phyloP scores from a whole-genome alignment of 2,888 invertebrate genomes.

The Epistrophe eligans region DNA sequence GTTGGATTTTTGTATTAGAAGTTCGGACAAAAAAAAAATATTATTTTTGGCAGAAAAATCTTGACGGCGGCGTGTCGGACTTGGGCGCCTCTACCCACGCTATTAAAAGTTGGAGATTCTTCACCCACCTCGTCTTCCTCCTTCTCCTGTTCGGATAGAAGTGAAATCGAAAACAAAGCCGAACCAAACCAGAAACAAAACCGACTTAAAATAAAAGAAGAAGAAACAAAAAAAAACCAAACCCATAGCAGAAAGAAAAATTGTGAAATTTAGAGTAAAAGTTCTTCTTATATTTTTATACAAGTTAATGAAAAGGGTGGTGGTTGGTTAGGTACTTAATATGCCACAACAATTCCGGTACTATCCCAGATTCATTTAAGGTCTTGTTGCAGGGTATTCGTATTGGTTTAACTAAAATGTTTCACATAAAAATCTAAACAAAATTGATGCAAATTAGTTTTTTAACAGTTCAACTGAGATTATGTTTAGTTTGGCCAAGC shows the following conservation, averaged over 20 bases:
- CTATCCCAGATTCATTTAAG: not conserved
- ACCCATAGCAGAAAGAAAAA: conserved; percentile 37
- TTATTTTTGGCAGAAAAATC: conserved; percentile 45
- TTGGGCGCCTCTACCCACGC: conserved; percentile 17
- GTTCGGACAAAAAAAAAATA: conserved; percentile 23
- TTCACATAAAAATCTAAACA: too few relatives aligned
- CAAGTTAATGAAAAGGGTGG: conserved; percentile 75
- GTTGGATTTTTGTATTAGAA: conserved; percentile 13
- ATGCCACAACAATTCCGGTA: conserved; percentile 66
- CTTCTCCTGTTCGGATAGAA: not conserved
- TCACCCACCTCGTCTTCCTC: not conserved
- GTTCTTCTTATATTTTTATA: conserved; percentile 67
- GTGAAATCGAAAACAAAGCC: conserved; percentile 25
- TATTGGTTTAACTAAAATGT: not conserved
- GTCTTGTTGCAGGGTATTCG: not conserved
- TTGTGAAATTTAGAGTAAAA: conserved; percentile 72
- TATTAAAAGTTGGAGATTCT: conserved; percentile 31
- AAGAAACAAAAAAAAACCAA: not conserved
- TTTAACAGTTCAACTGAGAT: too few relatives aligned
- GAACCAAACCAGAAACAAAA: conserved; percentile 16
- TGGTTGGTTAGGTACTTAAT: conserved; percentile 75
- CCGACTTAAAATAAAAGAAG: conserved; percentile 6
- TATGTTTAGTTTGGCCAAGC: too few relatives aligned
- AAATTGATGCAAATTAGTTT: too few relatives aligned
- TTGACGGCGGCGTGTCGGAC: conserved; percentile 23